Base-by-base conservation (phyloP, 2,797 vertebrate genomes). In the Hafferia zeledoni region DNA sequence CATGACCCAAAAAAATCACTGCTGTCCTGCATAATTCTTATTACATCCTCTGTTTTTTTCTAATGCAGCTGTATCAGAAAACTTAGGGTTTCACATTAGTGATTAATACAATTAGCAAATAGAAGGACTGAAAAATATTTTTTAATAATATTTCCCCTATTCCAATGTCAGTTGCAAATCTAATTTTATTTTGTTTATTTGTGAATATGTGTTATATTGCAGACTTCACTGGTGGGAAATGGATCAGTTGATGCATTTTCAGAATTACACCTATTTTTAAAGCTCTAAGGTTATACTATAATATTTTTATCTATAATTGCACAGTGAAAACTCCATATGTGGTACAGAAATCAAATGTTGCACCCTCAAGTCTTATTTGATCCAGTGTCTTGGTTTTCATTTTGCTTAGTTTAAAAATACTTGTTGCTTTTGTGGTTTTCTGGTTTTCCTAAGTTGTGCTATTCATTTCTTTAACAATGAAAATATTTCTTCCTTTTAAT, bases 401-500 rank as follows among this genome's bases (percentile, higher is more conserved):
- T 86, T 92, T 86, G 44, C 83, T 93, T 69, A 19, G 13, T 68
- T 94, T 79, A 78, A 83, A 64, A 83, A 49, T 13, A 88, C 72
- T 67, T 92, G 87, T 93, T 94, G 63, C 57, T 83, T 72, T 63
- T 89, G 23, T 69, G 31, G 5, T 57, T 88, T 88, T 90, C 41
- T 13, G 13, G 1, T 47, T 83, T 89, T 69, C 49, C 49, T 37
- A 78, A 80, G 46, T 72, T 83, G 65, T 78, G 43, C 76, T 79
- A 22, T 83, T 92, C 0, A 30, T 89, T 94, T 84, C 35, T 55
- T 78, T 74, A 91, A 24, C 17, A 61, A 33, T 39, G 30, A 63
- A 93, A 79, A 69, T 72, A 82, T 46, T 88, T 95, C n/a, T 87
- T 85, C 17, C 56, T 92, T 93, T 70, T 90, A 93, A 91, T 93